Evolutionary conservation across 2,888 invertebrate species (phyloP).

Genomic region (Macrosoma leucophasiata): DNA sequence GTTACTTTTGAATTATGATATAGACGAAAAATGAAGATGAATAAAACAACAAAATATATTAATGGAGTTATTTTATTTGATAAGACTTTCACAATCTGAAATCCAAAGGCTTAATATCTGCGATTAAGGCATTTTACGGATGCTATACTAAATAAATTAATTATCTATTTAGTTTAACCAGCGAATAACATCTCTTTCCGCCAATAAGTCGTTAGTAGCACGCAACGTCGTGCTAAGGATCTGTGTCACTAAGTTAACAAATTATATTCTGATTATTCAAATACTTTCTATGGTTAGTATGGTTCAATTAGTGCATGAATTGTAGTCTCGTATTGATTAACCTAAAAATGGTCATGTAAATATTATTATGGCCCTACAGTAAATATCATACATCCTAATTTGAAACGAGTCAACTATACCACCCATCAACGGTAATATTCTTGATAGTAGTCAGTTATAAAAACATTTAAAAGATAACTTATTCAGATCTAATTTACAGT

Average conservation of each 20-base stretch:
- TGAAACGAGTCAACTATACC: conserved; percentile 29
- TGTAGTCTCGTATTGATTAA: conserved; percentile 50
- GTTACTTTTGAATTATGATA: no score
- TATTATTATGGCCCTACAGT: conserved; percentile 32
- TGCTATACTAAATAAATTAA: conserved; percentile 65
- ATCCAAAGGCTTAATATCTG: conserved; percentile 60
- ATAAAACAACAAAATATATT: conserved; percentile 26
- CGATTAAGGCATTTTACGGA: conserved; percentile 65
- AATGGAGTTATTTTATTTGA: conserved; percentile 68
- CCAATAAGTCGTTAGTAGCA: conserved; percentile 51
- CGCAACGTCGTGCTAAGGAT: conserved; percentile 32
- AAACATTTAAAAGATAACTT: conserved; percentile 19
- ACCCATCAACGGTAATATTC: conserved; percentile 26
- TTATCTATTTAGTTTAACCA: conserved; percentile 53
- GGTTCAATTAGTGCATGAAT: conserved; percentile 44
- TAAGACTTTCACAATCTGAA: conserved; percentile 69
- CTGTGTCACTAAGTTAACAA: conserved; percentile 40
- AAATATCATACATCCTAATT: conserved; percentile 23
- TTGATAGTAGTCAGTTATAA: conserved; percentile 6
- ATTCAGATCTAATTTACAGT: conserved; percentile 36
- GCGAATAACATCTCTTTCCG: conserved; percentile 42
- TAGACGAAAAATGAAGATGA: no score
- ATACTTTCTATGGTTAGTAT: conserved; percentile 46
- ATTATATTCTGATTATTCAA: conserved; percentile 40
- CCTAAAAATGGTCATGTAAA: conserved; percentile 45